Evolutionary conservation across 2,797 vertebrate species (phyloP), one percentile per base, ranked within the genome.

Genomic region (Clarias fuscus): DNA sequence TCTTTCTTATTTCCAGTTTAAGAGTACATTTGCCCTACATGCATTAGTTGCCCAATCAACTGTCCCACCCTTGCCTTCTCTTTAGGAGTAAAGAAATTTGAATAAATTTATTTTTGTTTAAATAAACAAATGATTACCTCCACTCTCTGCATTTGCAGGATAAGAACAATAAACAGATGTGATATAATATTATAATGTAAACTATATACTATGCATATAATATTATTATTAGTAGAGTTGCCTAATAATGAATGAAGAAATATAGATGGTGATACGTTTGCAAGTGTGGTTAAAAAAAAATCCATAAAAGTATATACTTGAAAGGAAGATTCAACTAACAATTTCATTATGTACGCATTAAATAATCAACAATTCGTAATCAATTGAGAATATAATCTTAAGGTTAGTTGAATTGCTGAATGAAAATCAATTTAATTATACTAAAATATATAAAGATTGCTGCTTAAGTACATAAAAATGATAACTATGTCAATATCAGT

Each of bases 401-500:
- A 53, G n/a, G 56, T 76, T 75, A 75, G 2, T 53, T 17, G 27
- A 68, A 68, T 30, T 67, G 64, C 6, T 30, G 14, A 15, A 33
- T 17, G 65, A 68, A 33, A 30, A 68, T 68, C 27, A 33, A 17
- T 71, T 40, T 70, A 37, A 37, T 37, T 18, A 71, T 20, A 13
- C 18, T 20, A 20, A 10, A 40, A 73, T 48, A 73, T 24, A 73
- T 86, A 76, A 88, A 61, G 75, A 86, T 48, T 86, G 79, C 53
- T 59, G 79, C 68, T 59, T 89, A 24, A 11, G 20, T 64, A 37
- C 20, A 48, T 67, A 89, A 76, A 86, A 58, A 84, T 43, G 10
- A 85, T 88, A 75, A 59, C 82, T 82, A 88, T 88, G 84, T 85
- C 88, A 90, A 89, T 85, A 85, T 48, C 72, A 86, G 81, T n/a